phyloP scores from a whole-genome alignment of 2,797 vertebrate species.

The Cetoscarus ocellatus region DNA sequence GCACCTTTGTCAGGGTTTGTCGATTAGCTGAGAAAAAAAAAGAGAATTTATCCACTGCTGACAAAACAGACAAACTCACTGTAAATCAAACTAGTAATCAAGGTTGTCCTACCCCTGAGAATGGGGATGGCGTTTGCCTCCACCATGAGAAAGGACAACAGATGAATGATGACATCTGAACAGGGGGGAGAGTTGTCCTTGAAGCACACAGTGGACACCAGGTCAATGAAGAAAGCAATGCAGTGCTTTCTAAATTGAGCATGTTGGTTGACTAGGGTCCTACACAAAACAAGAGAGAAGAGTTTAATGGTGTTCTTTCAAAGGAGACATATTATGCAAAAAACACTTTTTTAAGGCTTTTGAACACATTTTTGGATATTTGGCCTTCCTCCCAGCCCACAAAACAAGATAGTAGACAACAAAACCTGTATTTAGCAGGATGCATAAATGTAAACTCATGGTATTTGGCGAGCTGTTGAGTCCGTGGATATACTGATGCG shows the following conservation, averaged over 20 bases:
- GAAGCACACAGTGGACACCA: conserved; percentile 94
- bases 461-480: no score
- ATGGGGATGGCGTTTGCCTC: conserved; percentile 53
- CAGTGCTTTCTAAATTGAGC: conserved; percentile 89
- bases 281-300: conserved; percentile 59
- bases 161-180: conserved; percentile 81
- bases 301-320: neutral
- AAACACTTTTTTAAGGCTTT: no score
- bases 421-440: no score
- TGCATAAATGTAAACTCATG: no score
- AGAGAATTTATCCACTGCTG: conserved; percentile 2
- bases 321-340: no score
- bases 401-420: no score
- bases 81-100: neutral
- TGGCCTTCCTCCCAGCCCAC: no score
- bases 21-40: conserved; percentile 55
- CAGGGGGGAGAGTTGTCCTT: conserved; percentile 91
- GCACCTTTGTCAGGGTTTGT: conserved; percentile 85
- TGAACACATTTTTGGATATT: no score
- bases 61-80: neutral
- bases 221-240: conserved; percentile 93
- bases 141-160: conserved; percentile 90
- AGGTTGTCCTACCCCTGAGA: conserved; percentile 57
- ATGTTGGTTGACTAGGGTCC: conserved; percentile 82
- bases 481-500: no score